Evolutionary conservation across 2,888 invertebrate genomes (phyloP).

Genomic region (Anoplius nigerrimus): DNA sequence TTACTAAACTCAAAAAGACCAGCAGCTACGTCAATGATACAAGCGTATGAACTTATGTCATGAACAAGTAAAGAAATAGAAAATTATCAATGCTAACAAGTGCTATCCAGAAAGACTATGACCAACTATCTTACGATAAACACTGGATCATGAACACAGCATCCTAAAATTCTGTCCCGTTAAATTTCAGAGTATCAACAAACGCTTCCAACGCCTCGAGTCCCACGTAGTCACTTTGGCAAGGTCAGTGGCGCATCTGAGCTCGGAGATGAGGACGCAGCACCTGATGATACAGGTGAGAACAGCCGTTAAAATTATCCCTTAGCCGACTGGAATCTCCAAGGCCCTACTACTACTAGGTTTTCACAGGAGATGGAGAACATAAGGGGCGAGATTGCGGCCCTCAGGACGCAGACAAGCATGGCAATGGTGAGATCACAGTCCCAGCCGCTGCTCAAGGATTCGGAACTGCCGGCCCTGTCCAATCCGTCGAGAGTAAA

Average conservation of each 20-base stretch:
- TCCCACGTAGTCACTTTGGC: slow-evolving; percentile 94
- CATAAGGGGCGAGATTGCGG: slow-evolving; percentile 88
- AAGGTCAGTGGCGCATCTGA: slow-evolving; percentile 91
- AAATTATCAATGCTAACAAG: too few species aligned
- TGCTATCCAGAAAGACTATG: too few species aligned
- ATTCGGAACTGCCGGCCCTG: slow-evolving; percentile 82
- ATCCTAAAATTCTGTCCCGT: not conserved
- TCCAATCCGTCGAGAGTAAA: slow-evolving; percentile 92
- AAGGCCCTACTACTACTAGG: slow-evolving; percentile 57
- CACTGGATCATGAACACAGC: too few species aligned
- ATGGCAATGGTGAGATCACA: slow-evolving; percentile 81
- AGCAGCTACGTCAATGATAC: too few species aligned
- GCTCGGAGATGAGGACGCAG: slow-evolving; percentile 93
- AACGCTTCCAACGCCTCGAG: slow-evolving; percentile 91
- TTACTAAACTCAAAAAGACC: not conserved
- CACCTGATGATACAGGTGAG: slow-evolving; percentile 86
- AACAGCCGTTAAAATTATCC: slow-evolving; percentile 17
- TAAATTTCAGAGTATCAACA: slow-evolving; percentile 83
- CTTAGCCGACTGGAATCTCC: slow-evolving; percentile 34
- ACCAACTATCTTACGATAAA: too few species aligned
- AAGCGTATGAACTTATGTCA: too few species aligned
- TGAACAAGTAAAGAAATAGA: too few species aligned
- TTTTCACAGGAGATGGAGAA: slow-evolving; percentile 87
- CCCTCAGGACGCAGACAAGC: slow-evolving; percentile 82
- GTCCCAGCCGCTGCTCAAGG: slow-evolving; percentile 79